Evolutionary conservation across 2,113 vertebrate species (phyloP).

Genomic region (Aleadryas rufinucha): DNA sequence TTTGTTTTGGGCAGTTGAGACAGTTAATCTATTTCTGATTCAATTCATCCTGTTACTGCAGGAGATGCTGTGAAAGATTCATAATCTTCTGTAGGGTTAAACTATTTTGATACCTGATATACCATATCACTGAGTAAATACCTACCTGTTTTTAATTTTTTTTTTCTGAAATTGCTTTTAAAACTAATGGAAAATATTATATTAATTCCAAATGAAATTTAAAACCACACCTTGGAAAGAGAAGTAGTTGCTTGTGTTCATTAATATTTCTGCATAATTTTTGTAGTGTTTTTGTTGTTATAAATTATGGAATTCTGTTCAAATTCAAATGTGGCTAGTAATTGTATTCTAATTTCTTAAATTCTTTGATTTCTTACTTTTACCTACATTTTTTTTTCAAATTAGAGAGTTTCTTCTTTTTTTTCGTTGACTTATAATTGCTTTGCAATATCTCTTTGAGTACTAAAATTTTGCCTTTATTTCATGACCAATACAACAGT

Average conservation of each 20-base stretch:
- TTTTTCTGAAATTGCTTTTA: background rate
- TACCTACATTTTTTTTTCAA: background rate
- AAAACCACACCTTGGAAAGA: background rate
- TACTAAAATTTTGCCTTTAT: background rate
- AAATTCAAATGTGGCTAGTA: background rate
- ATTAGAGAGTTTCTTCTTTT: background rate
- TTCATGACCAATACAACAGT: background rate
- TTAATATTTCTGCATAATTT: background rate
- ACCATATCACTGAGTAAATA: background rate
- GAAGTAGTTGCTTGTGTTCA: background rate
- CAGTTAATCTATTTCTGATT: background rate
- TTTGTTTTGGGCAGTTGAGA: background rate
- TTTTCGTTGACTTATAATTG: background rate
- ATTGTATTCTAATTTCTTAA: background rate
- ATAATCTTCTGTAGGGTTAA: background rate
- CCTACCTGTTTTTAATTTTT: background rate
- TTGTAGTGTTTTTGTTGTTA: background rate
- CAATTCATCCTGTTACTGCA: background rate
- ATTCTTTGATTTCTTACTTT: background rate
- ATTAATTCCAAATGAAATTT: background rate
- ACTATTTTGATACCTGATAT: background rate
- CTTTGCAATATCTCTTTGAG: background rate
- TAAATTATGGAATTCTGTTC: background rate
- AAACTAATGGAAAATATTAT: background rate
- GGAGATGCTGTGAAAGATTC: background rate